Percentiles rank a stretch among this genome's conserved stretches.
Evolutionary conservation across 1,140 invertebrate genomes (phyloP).

Genomic region (Drosophila pallidifrons): DNA sequence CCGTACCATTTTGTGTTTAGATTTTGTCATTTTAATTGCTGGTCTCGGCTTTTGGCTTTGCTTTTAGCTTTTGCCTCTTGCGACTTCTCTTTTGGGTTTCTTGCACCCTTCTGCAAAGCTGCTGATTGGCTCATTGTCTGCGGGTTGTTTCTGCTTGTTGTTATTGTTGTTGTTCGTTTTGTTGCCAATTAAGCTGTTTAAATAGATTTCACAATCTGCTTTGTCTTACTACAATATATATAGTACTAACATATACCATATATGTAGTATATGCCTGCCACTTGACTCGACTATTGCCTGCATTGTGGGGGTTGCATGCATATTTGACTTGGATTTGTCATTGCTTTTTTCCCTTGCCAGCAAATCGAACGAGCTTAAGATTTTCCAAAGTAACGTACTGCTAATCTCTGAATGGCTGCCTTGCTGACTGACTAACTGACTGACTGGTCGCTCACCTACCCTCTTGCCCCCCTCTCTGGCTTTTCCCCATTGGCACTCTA

Average conservation of each 20-base stretch:
- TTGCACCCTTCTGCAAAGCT: slow-evolving; percentile 67
- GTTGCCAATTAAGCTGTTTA: slow-evolving; percentile 78
- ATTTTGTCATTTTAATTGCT: slow-evolving; percentile 83
- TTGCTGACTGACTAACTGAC: slow-evolving; percentile 41
- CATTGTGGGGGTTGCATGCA: slow-evolving; percentile 58
- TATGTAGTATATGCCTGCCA: slow-evolving; percentile 33
- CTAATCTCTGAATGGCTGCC: slow-evolving; percentile 63
- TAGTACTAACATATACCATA: too few relatives aligned
- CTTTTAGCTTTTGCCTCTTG: slow-evolving; percentile 18
- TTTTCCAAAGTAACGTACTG: slow-evolving; percentile 54
- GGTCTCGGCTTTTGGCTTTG: slow-evolving; percentile 41
- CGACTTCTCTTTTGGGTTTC: slow-evolving; percentile 34
- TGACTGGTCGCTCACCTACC: background rate
- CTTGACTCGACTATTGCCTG: slow-evolving; percentile 38
- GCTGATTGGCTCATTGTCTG: slow-evolving; percentile 61
- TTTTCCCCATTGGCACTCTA: slow-evolving; percentile 43
- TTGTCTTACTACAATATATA: slow-evolving; percentile 29
- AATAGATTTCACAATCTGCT: slow-evolving; percentile 73
- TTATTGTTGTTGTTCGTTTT: slow-evolving; percentile 6
- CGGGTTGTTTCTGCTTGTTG: slow-evolving; percentile 14
- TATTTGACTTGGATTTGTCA: slow-evolving; percentile 82
- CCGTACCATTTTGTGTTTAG: slow-evolving; percentile 77
- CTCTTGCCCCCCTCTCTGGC: too few relatives aligned
- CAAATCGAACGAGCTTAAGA: slow-evolving; percentile 78
- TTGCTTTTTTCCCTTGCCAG: slow-evolving; percentile 41